Evolutionary conservation across 2,888 invertebrate species (phyloP).

Genomic region (Sussaba pulchella): DNA sequence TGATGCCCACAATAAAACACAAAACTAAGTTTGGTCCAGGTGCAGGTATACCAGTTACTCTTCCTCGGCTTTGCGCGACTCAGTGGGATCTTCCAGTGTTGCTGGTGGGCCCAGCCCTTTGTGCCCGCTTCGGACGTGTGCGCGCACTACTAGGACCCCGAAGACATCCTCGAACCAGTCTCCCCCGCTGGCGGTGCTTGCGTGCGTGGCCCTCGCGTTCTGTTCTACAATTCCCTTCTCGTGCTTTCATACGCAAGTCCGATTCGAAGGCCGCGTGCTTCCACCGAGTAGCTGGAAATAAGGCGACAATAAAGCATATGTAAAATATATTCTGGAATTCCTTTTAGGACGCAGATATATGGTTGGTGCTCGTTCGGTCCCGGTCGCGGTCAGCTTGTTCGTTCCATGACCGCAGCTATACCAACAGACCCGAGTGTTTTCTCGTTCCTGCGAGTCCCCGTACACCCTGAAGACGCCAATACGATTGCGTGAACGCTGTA

Average conservation of each 20-base stretch:
- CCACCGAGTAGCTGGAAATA: constrained; percentile 81
- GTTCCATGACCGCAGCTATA: constrained; percentile 69
- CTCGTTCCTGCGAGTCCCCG: constrained; percentile 19
- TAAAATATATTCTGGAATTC: constrained; percentile 85
- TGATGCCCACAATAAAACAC: constrained; percentile 40
- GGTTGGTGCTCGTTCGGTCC: constrained; percentile 78
- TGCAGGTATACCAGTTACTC: constrained; percentile 31
- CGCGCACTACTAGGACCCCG: constrained; percentile 50
- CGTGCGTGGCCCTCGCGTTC: constrained; percentile 63
- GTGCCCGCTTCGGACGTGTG: constrained; percentile 27
- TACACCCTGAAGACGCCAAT: constrained; percentile 26
- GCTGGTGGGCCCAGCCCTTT: constrained; percentile 47
- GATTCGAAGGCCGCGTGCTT: constrained; percentile 60
- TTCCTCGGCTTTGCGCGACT: constrained; percentile 34
- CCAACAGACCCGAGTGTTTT: constrained; percentile 47
- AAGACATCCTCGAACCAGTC: constrained; percentile 30
- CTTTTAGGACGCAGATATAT: constrained; percentile 84
- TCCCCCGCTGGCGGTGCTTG: constrained; percentile 28
- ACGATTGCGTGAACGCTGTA: constrained; percentile 50
- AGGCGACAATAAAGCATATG: constrained; percentile 84
- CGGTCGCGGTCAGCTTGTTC: constrained; percentile 76
- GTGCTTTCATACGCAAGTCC: constrained; percentile 27
- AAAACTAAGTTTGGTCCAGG: constrained; percentile 42
- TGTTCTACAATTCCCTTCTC: constrained; percentile 51
- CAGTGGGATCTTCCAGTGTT: constrained; percentile 24